phyloP scores from a whole-genome alignment of 2,113 vertebrate species.

The Haliaeetus leucogaster region DNA sequence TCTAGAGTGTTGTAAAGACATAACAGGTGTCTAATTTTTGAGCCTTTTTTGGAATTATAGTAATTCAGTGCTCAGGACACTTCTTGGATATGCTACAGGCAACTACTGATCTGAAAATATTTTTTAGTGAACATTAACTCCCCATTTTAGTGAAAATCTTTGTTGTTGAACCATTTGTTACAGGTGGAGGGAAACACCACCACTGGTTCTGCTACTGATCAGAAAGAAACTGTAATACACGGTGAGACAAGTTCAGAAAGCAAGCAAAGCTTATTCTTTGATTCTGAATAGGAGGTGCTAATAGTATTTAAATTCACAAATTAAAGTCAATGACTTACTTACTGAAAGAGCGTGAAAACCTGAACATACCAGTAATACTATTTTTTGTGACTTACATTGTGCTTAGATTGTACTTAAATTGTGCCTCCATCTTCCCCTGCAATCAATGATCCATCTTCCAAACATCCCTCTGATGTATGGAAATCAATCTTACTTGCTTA shows the following conservation, averaged over 20 bases:
- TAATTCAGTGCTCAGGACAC: background rate
- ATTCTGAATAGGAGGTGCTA: background rate
- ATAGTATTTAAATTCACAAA: background rate
- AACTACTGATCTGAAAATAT: background rate
- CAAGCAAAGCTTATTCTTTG: background rate
- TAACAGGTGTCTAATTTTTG: background rate
- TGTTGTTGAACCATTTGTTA: background rate
- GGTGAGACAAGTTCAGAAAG: background rate
- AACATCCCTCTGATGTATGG: background rate
- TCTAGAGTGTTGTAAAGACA: background rate
- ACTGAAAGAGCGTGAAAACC: background rate
- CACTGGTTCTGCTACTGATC: background rate
- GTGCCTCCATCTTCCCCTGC: background rate
- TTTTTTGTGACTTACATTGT: background rate
- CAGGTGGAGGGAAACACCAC: background rate
- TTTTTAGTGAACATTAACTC: background rate
- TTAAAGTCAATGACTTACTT: background rate
- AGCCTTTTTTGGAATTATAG: background rate
- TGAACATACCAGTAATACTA: background rate
- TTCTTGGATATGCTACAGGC: background rate
- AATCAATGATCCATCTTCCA: background rate
- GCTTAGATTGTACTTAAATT: background rate
- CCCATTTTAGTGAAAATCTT: background rate
- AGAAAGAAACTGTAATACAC: background rate
- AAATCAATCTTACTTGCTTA: background rate